Evolutionary conservation across 2,113 vertebrate species (phyloP).

Genomic region (Microcebus griseorufus): DNA sequence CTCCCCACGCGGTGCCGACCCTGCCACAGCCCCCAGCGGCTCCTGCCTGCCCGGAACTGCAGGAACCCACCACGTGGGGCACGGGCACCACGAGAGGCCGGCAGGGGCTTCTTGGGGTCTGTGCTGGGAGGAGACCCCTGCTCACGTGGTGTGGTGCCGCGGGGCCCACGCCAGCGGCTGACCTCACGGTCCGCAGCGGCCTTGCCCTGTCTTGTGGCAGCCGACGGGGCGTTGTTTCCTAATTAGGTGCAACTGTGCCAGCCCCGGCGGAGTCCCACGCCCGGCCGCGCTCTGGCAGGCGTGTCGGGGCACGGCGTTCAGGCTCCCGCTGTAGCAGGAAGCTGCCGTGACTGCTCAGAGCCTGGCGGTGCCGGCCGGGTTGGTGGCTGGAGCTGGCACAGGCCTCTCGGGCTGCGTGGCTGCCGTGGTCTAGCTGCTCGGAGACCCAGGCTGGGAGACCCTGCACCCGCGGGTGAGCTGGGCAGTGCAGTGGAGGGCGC

Average conservation of each 20-base stretch:
- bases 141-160: rapidly evolving
- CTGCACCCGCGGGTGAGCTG: background rate
- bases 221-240: background rate
- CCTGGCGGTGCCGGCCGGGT: background rate
- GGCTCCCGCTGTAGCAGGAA: conserved; percentile 24
- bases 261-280: conserved; percentile 32
- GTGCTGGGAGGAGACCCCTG: background rate
- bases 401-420: background rate
- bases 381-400: background rate
- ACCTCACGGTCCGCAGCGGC: background rate
- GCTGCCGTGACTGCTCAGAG: background rate
- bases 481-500: rapidly evolving
- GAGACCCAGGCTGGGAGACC: background rate
- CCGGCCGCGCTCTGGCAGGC: background rate
- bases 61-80: background rate
- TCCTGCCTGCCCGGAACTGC: too few species aligned
- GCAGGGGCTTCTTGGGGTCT: background rate
- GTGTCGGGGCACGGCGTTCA: background rate
- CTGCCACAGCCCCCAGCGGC: too few species aligned
- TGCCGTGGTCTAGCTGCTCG: rapidly evolving
- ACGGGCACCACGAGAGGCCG: background rate
- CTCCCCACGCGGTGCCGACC: rapidly evolving
- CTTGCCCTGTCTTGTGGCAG: background rate
- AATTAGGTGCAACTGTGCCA: background rate
- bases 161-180: background rate